A percentile compares a stretch with the other conserved stretches of the same genome.
Conservation (phyloP, 2,113 vertebrate genomes). For the Dendropsophus ebraccatus region DNA sequence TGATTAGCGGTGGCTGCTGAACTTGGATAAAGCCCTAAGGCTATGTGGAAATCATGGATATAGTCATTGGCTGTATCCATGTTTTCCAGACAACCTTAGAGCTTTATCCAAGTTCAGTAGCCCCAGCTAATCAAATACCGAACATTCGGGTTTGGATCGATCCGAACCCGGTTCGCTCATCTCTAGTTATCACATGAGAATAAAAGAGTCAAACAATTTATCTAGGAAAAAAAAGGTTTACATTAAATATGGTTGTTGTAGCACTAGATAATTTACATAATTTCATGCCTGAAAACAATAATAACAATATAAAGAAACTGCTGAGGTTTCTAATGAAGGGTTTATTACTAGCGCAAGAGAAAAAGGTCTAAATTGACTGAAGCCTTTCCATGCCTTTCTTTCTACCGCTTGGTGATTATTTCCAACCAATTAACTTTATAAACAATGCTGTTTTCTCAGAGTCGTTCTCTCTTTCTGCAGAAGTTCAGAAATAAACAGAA, state of each 20-base stretch:
- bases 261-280: conserved; percentile 25
- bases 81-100: no score
- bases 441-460: conserved; percentile 45
- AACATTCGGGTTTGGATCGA: no score
- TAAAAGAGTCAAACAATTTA: background rate
- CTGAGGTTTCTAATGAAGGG: conserved; percentile 37
- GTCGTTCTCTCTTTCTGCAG: conserved; percentile 27
- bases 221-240: background rate
- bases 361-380: conserved; percentile 33
- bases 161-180: no score
- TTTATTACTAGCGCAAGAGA: conserved; percentile 37
- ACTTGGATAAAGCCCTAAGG: no score
- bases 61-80: no score
- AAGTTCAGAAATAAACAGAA: conserved; percentile 40
- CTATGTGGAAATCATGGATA: no score
- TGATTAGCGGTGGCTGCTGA: no score
- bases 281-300: conserved; percentile 45
- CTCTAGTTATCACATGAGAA: no score
- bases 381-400: conserved; percentile 32
- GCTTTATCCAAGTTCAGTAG: no score
- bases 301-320: conserved; percentile 31
- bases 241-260: background rate
- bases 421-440: conserved; percentile 50
- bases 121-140: no score
- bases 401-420: conserved; percentile 37